Percentiles rank a stretch among this genome's conserved stretches.
Evolutionary conservation across 2,888 invertebrate species (phyloP).

Genomic region (Notodonta dromedarius): DNA sequence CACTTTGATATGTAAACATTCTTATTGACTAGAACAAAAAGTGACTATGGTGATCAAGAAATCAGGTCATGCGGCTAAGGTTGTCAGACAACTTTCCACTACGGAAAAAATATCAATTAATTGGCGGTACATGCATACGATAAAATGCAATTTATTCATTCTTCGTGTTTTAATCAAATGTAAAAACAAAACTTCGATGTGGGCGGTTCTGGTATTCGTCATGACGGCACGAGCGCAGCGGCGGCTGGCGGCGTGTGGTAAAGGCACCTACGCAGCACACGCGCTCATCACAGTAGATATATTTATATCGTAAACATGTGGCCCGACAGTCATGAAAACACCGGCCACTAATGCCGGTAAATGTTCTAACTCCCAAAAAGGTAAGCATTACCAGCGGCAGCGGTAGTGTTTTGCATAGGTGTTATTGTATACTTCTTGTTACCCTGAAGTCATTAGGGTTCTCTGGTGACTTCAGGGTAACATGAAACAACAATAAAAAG

Average conservation of each 20-base stretch:
- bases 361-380: constrained; percentile 39
- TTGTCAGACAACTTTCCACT: constrained; percentile 43
- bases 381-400: constrained; percentile 14
- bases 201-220: constrained; percentile 75
- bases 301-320: constrained; percentile 80
- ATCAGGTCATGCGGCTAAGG: constrained; percentile 51
- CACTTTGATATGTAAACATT: constrained; percentile 30
- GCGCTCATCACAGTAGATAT: constrained; percentile 55
- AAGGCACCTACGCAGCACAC: constrained; percentile 52
- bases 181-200: constrained; percentile 40
- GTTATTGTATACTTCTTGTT: no score
- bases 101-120: constrained; percentile 27
- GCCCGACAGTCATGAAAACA: constrained; percentile 58
- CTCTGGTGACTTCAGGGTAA: no score
- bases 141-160: constrained; percentile 9
- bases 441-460: no score
- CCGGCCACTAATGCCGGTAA: constrained; percentile 55
- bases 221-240: constrained; percentile 45
- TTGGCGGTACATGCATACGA: constrained; percentile 17
- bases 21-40: constrained; percentile 44
- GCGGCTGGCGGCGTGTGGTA: constrained; percentile 9
- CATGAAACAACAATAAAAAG: no score
- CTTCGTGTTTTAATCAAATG: constrained; percentile 19
- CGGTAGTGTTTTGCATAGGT: no score
- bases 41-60: constrained; percentile 50